Evolutionary conservation across 2,113 vertebrate genomes (phyloP).

Genomic region (Leucoraja erinaceus): DNA sequence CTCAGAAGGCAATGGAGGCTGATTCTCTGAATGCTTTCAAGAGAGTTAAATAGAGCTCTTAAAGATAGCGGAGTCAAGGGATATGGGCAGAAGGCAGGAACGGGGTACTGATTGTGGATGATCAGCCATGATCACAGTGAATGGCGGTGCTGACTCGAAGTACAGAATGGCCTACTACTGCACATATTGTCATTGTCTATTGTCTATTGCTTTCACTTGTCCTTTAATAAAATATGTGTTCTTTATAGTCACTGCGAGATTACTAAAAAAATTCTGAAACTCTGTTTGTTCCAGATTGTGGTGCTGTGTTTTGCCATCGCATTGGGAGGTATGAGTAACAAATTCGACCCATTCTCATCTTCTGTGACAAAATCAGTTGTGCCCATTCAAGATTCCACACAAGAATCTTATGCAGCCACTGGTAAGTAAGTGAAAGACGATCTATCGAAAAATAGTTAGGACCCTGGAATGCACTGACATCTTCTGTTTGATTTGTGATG

Average conservation of each 20-base stretch:
- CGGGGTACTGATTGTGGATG: no score
- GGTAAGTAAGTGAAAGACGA: constrained; percentile 46
- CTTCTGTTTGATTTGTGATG: not conserved
- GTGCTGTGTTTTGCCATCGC: constrained; percentile 86
- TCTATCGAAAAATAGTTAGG: not conserved
- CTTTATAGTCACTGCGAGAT: not conserved
- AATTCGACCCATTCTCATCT: constrained; percentile 64
- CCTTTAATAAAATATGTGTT: not conserved
- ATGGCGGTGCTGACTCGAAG: no score
- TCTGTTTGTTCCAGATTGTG: constrained; percentile 64
- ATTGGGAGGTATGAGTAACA: constrained; percentile 82
- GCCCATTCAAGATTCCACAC: constrained; percentile 61
- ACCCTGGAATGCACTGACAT: not conserved
- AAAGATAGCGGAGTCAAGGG: no score
- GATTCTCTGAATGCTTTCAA: no score
- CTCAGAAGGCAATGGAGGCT: no score
- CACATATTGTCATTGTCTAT: no score
- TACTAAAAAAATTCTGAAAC: not conserved
- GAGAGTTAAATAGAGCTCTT: no score
- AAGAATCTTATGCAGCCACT: constrained; percentile 80
- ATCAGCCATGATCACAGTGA: no score
- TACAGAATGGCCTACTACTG: no score
- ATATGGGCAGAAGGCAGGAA: no score
- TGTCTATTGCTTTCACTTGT: not conserved
- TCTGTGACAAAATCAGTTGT: constrained; percentile 70